Base-by-base conservation (phyloP, 2,888 invertebrate species). In the Suillia variegata region DNA sequence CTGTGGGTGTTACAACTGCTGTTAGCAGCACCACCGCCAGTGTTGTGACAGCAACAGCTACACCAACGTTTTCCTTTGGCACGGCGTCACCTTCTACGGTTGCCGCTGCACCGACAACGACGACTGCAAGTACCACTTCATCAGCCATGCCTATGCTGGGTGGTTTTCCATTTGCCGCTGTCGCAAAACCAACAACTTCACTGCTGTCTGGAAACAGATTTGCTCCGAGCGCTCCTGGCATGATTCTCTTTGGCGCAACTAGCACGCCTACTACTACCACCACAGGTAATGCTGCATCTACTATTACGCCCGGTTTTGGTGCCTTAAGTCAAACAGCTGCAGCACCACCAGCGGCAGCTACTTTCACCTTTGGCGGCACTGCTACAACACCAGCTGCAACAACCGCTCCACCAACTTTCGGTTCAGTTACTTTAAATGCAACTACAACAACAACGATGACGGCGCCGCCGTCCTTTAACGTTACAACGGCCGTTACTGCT, bases 361-460 rank as follows among this genome's bases (percentile, higher is more conserved):
- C 59, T n/a, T 62, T 68, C 22, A 6, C 53, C 12, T 59, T 62
- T 33, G 61, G 60, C 1, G 61, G 55, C 42, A 51, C 18, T 17
- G 45, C 60, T 20, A 49, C 58, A 33, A 18, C 49, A 17, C 6
- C 54, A 13, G 1, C 38, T 15, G 8, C 22, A 42, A 38, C 31
- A 15, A 38, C 54, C 21, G 45, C 15, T 1, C 58, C 48, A 20
- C 6, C 54, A 15, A 2, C 49, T 38, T 38, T 38, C n/a, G 38
- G 38, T 26, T 26, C 26, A 26, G 10, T 26, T 26, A 10, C 6
- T 26, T 6, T n/a, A n/a, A n/a, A n/a, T 17, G 45, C 60, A 20
- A 49, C 58, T 38, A 18, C 49, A 17, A 5, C 54, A 13, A 1
- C 38, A 18, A 6, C 22, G 33, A 38, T 22, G 13, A 38, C 54